Percentiles rank a stretch among this genome's conserved stretches.
Conservation (phyloP, 2,888 invertebrate species). For the Trichogramma dendrolimi region DNA sequence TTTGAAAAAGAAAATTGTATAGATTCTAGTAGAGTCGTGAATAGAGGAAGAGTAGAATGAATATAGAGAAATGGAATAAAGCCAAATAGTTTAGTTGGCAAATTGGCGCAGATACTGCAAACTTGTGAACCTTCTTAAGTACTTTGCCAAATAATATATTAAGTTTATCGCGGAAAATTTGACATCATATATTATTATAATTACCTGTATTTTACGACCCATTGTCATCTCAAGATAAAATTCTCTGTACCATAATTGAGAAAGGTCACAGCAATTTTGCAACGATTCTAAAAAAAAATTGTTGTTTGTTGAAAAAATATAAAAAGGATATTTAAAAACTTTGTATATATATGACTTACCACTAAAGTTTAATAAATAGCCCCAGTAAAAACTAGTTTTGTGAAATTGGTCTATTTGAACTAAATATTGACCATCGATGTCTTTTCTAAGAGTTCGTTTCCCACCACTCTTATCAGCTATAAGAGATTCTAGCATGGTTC, state of each 20-base stretch:
- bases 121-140: constrained; percentile 21
- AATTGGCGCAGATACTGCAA: constrained; percentile 18
- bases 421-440: constrained; percentile 90
- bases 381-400: constrained; percentile 95
- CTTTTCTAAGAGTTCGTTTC: constrained; percentile 88
- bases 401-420: constrained; percentile 94
- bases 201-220: constrained; percentile 92
- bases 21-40: constrained; percentile 18
- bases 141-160: constrained; percentile 13
- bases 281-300: constrained; percentile 66
- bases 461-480: constrained; percentile 97
- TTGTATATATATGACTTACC: constrained; percentile 55
- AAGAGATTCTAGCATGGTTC: constrained; percentile 96
- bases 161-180: neutral
- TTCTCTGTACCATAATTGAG: constrained; percentile 97
- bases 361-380: constrained; percentile 86
- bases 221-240: constrained; percentile 99
- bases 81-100: constrained; percentile 18
- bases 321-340: constrained; percentile 9
- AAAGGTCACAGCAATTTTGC: constrained; percentile 92
- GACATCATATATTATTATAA: constrained; percentile 31
- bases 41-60: constrained; percentile 24
- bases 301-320: constrained; percentile 13
- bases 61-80: constrained; percentile 18
- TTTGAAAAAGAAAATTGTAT: constrained; percentile 19